Evolutionary conservation across 2,113 vertebrate genomes (phyloP).

Genomic region (Corapipo altera): DNA sequence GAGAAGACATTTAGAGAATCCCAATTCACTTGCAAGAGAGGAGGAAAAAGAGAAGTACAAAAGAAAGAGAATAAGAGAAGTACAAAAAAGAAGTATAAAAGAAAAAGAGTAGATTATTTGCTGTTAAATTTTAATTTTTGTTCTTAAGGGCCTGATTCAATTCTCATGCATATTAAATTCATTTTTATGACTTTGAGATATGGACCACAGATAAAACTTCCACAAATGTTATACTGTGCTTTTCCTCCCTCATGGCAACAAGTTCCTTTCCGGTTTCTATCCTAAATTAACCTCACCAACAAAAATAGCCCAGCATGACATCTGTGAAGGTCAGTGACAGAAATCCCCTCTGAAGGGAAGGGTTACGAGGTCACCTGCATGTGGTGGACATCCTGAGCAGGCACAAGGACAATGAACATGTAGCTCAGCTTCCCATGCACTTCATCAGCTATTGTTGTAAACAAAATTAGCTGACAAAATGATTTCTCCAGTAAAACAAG

Average conservation of each 20-base stretch:
- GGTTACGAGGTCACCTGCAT: neutral
- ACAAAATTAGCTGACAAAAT: constrained; percentile 66
- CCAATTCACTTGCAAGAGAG: neutral
- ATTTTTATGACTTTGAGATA: neutral
- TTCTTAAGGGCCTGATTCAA: neutral
- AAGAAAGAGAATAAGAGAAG: neutral
- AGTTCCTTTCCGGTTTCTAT: neutral
- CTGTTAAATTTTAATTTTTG: neutral
- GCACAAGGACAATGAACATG: constrained; percentile 9
- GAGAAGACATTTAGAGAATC: neutral
- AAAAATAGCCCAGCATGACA: constrained; percentile 19
- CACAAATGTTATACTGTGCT: neutral
- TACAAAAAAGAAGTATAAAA: neutral
- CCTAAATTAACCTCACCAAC: constrained; percentile 30
- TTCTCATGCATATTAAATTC: neutral
- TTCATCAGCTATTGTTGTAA: constrained; percentile 66
- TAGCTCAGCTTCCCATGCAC: constrained; percentile 57
- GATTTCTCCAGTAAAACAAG: constrained; percentile 21
- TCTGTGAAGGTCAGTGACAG: constrained; percentile 8
- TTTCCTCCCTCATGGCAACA: neutral
- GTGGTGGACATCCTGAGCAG: constrained; percentile 39
- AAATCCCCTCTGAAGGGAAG: neutral
- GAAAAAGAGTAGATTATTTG: neutral
- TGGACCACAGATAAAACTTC: neutral
- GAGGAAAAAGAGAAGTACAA: neutral